Conservation (phyloP, 2,113 vertebrate genomes). For the Indri indri region DNA sequence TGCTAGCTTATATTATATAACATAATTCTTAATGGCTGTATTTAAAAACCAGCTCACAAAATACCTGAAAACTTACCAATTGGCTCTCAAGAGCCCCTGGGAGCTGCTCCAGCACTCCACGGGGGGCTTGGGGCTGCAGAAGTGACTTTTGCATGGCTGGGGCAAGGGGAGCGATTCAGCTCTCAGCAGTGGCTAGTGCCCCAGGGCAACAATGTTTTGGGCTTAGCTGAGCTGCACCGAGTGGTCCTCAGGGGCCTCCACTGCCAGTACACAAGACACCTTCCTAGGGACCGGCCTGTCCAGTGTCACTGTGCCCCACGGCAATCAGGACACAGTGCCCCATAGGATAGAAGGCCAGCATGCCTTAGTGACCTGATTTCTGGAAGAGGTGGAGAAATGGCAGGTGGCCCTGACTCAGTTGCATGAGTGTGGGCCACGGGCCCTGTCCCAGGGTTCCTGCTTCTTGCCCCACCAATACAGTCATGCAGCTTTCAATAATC, state of each 20-base stretch:
- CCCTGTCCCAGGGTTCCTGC: neutral
- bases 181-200: neutral
- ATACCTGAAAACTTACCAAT: fast-evolving
- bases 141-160: neutral
- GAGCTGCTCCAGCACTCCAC: neutral
- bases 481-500: neutral
- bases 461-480: neutral
- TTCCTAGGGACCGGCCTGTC: neutral
- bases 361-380: neutral
- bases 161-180: fast-evolving
- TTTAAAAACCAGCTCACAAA: neutral
- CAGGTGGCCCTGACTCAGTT: neutral
- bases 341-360: neutral
- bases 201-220: neutral
- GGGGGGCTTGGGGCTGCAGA: fast-evolving
- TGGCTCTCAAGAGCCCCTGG: neutral
- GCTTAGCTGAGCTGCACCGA: neutral
- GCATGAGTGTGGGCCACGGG: neutral
- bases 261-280: neutral
- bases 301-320: fast-evolving
- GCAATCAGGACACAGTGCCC: neutral
- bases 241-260: neutral
- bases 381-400: neutral
- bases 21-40: neutral
- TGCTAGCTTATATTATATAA: neutral